These are phyloP conservation scores for Hassar affinis DNA, from an alignment of 2,113 vertebrate genomes.

Conservation along the genomic window DNA sequence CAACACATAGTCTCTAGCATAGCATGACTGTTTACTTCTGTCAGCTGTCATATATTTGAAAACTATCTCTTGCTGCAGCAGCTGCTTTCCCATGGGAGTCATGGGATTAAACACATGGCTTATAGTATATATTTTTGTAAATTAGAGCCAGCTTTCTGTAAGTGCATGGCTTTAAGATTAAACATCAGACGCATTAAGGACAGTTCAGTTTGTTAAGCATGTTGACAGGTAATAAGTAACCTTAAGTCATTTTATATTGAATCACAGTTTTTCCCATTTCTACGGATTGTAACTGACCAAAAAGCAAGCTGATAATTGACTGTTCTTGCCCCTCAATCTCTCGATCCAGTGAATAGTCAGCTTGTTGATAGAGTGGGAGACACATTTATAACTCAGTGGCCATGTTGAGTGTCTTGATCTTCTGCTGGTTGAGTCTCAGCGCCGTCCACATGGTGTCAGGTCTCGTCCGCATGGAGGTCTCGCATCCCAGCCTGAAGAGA, in stretches of 20 bases:
- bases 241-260: not conserved
- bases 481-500: conserved; percentile 33
- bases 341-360: not conserved
- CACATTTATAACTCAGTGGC: not conserved
- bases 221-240: not conserved
- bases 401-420: conserved; percentile 62
- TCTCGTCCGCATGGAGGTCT: conserved; percentile 59
- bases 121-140: not conserved
- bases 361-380: not conserved
- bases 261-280: not conserved
- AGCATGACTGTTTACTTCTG: not conserved
- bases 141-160: not conserved
- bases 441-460: conserved; percentile 58
- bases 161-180: not conserved
- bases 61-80: not conserved
- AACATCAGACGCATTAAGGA: not conserved
- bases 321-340: too few relatives aligned
- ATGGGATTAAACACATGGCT: not conserved
- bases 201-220: not conserved
- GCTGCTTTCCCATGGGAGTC: not conserved
- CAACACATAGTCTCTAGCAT: not conserved
- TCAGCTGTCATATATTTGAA: not conserved
- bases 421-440: conserved; percentile 60
- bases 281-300: not conserved
- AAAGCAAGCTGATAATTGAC: too few relatives aligned